Percentiles rank a stretch among this genome's conserved stretches.
Evolutionary conservation across 1,140 invertebrate genomes (phyloP).

Genomic region (Scaptomyza pallida): DNA sequence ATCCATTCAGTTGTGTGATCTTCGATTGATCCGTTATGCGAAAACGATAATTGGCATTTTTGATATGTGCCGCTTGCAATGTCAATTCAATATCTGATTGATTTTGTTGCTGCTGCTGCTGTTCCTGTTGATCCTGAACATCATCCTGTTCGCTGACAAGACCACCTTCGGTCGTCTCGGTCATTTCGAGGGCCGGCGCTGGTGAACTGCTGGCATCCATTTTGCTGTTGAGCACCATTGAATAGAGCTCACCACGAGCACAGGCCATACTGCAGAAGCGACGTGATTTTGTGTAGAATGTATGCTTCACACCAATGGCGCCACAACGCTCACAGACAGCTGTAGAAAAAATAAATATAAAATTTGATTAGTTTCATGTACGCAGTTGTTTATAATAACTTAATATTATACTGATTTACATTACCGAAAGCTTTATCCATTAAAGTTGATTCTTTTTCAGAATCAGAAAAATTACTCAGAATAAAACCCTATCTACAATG

Average conservation of each 20-base stretch:
- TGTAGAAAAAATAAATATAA: slow-evolving; percentile 71
- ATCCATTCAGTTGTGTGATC: slow-evolving; percentile 79
- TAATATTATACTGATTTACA: too few species aligned
- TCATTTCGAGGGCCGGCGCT: slow-evolving; percentile 42
- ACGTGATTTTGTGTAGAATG: slow-evolving; percentile 94
- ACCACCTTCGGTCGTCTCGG: slow-evolving; percentile 22
- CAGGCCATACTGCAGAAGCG: slow-evolving; percentile 91
- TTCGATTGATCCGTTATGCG: slow-evolving; percentile 82
- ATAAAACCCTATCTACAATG: too few species aligned
- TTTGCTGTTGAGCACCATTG: slow-evolving; percentile 82
- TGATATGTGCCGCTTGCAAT: slow-evolving; percentile 75
- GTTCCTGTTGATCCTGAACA: slow-evolving; percentile 42
- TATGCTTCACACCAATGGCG: slow-evolving; percentile 94
- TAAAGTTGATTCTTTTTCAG: too few species aligned
- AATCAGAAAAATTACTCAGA: too few species aligned
- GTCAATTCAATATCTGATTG: slow-evolving; percentile 75
- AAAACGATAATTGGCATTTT: slow-evolving; percentile 83
- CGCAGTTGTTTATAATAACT: not conserved
- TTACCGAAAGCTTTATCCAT: too few species aligned
- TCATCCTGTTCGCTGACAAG: slow-evolving; percentile 6
- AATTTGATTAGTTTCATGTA: not conserved
- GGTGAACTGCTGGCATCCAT: slow-evolving; percentile 72
- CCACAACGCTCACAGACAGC: slow-evolving; percentile 95
- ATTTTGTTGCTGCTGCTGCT: slow-evolving; percentile 47
- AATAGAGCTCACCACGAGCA: slow-evolving; percentile 86